phyloP scores from a whole-genome alignment of 2,113 vertebrate species.

The Lates calcarifer region DNA sequence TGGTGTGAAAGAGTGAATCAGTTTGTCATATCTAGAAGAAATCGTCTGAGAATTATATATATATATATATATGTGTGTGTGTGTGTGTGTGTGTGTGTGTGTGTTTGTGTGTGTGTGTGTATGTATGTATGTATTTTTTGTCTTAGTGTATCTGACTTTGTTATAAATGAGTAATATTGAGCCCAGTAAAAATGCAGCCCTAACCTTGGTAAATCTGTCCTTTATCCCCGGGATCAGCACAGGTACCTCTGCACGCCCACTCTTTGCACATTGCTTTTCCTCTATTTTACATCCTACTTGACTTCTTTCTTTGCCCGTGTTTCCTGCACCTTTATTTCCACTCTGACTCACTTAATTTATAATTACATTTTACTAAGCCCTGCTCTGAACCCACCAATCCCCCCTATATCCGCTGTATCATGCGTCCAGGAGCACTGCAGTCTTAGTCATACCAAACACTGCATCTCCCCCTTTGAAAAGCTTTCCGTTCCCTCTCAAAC shows the following conservation, averaged over 20 bases:
- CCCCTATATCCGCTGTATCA: slow-evolving; percentile 11
- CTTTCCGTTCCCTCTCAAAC: neutral
- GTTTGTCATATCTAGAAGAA: neutral
- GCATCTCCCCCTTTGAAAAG: slow-evolving; percentile 10
- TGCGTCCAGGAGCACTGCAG: neutral
- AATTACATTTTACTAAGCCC: slow-evolving; percentile 31
- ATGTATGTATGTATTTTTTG: no score
- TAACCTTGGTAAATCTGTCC: neutral
- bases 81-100: no score
- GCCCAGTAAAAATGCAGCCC: neutral
- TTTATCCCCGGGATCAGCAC: slow-evolving; percentile 5
- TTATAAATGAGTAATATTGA: neutral
- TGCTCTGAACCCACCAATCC: slow-evolving; percentile 28
- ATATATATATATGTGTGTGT: no score
- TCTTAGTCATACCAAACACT: slow-evolving; percentile 37
- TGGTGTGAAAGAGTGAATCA: neutral
- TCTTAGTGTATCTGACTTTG: neutral
- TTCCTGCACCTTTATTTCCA: slow-evolving; percentile 5
- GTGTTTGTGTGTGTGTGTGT: no score
- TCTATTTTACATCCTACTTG: slow-evolving; percentile 2
- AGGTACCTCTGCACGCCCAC: neutral
- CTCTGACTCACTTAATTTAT: slow-evolving; percentile 25
- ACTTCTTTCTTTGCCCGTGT: neutral
- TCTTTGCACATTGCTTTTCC: neutral
- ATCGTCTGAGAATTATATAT: neutral